Conservation (phyloP, 2,113 vertebrate species). For the Pomatorhinus ruficollis region DNA sequence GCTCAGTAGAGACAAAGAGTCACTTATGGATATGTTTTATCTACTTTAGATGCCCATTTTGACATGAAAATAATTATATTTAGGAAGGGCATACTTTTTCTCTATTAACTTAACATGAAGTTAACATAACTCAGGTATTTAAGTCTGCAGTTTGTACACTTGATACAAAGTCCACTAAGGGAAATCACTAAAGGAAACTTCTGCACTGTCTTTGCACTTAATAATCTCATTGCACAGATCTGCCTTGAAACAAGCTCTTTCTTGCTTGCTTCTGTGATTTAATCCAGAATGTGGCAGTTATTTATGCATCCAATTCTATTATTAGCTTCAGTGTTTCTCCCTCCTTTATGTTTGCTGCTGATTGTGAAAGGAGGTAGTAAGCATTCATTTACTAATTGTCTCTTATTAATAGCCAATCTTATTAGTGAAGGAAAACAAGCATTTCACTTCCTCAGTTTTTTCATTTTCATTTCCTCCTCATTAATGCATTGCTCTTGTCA, state of each 20-base stretch:
- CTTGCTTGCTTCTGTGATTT: not conserved
- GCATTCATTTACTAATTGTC: conserved; percentile 51
- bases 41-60: not conserved
- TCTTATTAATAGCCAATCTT: conserved; percentile 30
- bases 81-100: not conserved
- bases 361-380: conserved; percentile 42
- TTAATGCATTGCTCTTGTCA: not conserved
- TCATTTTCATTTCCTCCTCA: conserved; percentile 37
- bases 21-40: not conserved
- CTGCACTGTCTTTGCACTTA: not conserved
- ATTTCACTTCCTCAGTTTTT: not conserved
- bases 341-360: conserved; percentile 27
- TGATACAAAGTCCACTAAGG: not conserved
- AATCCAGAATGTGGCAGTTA: not conserved
- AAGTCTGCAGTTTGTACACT: not conserved
- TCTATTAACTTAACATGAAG: not conserved
- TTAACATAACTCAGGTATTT: not conserved
- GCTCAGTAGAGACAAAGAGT: not conserved
- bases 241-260: not conserved
- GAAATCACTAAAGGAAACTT: not conserved
- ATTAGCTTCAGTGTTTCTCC: not conserved
- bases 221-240: not conserved
- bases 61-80: not conserved
- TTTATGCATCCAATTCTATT: conserved; percentile 24
- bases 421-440: conserved; percentile 29